phyloP scores from a whole-genome alignment of 1,140 invertebrate species.

The Glossosoma conforme region DNA sequence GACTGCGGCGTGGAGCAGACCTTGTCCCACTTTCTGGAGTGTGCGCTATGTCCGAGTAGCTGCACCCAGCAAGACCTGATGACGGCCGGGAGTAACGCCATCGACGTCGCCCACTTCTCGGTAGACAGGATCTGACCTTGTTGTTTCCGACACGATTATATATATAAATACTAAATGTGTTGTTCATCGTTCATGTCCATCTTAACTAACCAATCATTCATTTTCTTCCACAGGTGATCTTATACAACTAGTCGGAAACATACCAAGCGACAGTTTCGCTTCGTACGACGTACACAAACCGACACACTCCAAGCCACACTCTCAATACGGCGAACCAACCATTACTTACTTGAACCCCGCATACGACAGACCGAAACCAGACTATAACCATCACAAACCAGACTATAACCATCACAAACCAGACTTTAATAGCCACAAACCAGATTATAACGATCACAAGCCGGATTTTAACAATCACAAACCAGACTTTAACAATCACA shows the following conservation, averaged over 20 bases:
- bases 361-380: slow-evolving; percentile 28
- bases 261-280: slow-evolving; percentile 43
- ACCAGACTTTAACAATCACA: slow-evolving; percentile 28
- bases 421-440: slow-evolving; percentile 34
- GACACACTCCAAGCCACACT: slow-evolving; percentile 42
- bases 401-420: slow-evolving; percentile 35
- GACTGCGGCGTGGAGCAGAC: too few relatives aligned
- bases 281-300: slow-evolving; percentile 42
- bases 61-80: too few relatives aligned
- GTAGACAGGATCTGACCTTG: too few relatives aligned
- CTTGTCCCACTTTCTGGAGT: too few relatives aligned
- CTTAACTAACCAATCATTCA: too few relatives aligned
- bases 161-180: too few relatives aligned
- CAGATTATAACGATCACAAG: slow-evolving; percentile 35
- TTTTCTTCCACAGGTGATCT: slow-evolving; percentile 48
- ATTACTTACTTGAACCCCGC: slow-evolving; percentile 39
- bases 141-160: too few relatives aligned
- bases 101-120: too few relatives aligned
- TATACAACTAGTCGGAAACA: slow-evolving; percentile 55
- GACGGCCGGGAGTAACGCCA: too few relatives aligned
- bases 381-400: slow-evolving; percentile 37
- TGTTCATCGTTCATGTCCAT: too few relatives aligned
- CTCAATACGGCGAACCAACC: slow-evolving; percentile 50
- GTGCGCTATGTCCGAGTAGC: too few relatives aligned
- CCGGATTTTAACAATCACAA: slow-evolving; percentile 34